Evolutionary conservation across 2,888 invertebrate species (phyloP).

Genomic region (Rhogogaster chlorosoma): DNA sequence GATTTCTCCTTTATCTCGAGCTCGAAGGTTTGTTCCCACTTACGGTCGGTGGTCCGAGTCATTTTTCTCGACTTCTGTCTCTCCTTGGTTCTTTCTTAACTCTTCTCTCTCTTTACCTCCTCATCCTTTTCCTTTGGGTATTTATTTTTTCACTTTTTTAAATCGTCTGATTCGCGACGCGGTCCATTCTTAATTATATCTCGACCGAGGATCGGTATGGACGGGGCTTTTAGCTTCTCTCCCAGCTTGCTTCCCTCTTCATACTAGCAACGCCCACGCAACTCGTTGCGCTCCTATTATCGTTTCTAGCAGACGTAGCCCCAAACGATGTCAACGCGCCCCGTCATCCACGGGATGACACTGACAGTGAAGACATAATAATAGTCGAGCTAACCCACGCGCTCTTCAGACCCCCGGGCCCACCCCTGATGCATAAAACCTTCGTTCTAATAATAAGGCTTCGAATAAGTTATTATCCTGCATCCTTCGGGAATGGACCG

Average conservation of each 20-base stretch:
- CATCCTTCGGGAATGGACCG: slow-evolving; percentile 58
- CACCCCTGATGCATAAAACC: slow-evolving; percentile 59
- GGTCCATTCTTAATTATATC: slow-evolving; percentile 14
- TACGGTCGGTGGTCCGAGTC: not conserved
- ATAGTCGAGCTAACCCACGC: slow-evolving; percentile 61
- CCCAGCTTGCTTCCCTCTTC: not conserved
- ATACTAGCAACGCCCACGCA: slow-evolving; percentile 24
- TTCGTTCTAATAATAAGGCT: slow-evolving; percentile 69
- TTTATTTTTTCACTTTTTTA: not conserved
- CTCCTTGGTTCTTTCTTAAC: not conserved
- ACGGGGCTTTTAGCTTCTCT: not conserved
- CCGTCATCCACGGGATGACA: slow-evolving; percentile 51
- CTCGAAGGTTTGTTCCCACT: slow-evolving; percentile 27
- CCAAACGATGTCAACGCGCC: slow-evolving; percentile 52
- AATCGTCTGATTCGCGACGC: not conserved
- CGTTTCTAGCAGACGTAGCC: not conserved
- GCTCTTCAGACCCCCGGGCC: slow-evolving; percentile 51
- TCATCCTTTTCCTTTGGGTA: not conserved
- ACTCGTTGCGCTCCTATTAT: slow-evolving; percentile 23
- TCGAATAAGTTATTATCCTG: slow-evolving; percentile 71
- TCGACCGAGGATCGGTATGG: not conserved
- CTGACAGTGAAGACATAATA: slow-evolving; percentile 64
- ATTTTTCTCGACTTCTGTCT: slow-evolving; percentile 34
- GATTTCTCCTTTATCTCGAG: slow-evolving; percentile 36
- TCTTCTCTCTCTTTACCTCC: not conserved